Percentiles rank a stretch among this genome's conserved stretches.
Conservation (phyloP, 2,113 vertebrate species). For the Microcebus jonahi region DNA sequence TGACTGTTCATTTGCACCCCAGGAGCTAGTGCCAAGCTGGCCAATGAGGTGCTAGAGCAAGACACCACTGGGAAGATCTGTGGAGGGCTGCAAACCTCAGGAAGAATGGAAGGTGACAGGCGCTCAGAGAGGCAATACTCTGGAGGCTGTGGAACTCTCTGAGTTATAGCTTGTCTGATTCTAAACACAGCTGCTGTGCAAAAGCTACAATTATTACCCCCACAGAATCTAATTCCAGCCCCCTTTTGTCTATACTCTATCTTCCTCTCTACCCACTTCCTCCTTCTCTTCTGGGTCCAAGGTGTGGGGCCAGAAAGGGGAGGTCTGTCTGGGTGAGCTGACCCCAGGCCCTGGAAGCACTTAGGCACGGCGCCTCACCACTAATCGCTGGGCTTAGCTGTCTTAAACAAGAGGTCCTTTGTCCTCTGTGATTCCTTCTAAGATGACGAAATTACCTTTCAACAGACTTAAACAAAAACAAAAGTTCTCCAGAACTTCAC, state of each 20-base stretch:
- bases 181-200: constrained; percentile 50
- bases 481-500: constrained; percentile 53
- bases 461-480: constrained; percentile 54
- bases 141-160: not conserved
- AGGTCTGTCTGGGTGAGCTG: constrained; percentile 64
- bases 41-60: not conserved
- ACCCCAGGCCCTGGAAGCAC: constrained; percentile 71
- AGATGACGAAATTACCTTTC: constrained; percentile 68
- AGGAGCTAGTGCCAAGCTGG: not conserved
- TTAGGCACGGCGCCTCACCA: constrained; percentile 61
- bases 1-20: not conserved
- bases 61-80: not conserved
- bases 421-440: constrained; percentile 62
- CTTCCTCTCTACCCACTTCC: constrained; percentile 14
- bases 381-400: constrained; percentile 61
- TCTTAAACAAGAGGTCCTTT: constrained; percentile 74
- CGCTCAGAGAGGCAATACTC: not conserved
- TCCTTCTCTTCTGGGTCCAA: constrained; percentile 50
- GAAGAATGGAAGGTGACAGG: constrained; percentile 25
- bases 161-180: constrained; percentile 1
- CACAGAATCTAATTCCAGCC: constrained; percentile 21
- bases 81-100: not conserved
- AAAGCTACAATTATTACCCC: constrained; percentile 56
- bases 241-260: not conserved
- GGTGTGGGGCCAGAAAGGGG: constrained; percentile 39